These are phyloP conservation scores for Eurystomus gularis DNA, from an alignment of 2,113 vertebrate species.

Conservation along the genomic window DNA sequence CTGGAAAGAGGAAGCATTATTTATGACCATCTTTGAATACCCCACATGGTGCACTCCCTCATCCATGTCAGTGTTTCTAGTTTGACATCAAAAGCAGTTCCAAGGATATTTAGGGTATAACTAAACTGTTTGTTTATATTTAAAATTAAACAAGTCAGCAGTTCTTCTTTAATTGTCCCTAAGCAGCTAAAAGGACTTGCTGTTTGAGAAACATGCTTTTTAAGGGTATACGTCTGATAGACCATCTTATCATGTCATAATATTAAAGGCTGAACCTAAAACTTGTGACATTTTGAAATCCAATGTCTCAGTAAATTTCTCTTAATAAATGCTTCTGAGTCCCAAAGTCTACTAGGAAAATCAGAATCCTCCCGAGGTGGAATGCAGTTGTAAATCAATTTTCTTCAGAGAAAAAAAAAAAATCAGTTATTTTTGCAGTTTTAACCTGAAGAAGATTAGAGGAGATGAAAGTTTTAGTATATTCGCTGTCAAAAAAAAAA, in stretches of 20 bases:
- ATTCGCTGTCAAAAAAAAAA: not conserved
- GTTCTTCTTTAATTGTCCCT: not conserved
- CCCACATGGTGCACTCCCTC: not conserved
- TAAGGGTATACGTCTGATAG: not conserved
- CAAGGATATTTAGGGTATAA: not conserved
- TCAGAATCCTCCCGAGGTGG: not conserved
- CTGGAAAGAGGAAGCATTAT: not conserved
- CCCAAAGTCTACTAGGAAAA: not conserved
- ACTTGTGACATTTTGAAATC: not conserved
- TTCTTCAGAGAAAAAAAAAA: not conserved
- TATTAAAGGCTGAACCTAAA: not conserved
- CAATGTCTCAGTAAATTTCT: not conserved
- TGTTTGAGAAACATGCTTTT: not conserved
- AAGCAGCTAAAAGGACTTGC: not conserved
- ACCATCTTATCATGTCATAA: not conserved
- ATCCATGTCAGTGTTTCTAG: not conserved
- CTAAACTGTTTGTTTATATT: not conserved
- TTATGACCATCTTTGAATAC: not conserved
- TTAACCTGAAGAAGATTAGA: not conserved
- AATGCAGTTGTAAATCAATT: not conserved
- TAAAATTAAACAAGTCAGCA: not conserved
- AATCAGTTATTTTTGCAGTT: not conserved
- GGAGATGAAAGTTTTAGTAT: not conserved
- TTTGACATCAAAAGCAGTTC: not conserved
- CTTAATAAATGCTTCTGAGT: not conserved